phyloP scores from a whole-genome alignment of 2,888 invertebrate genomes.

The Ichneumon xanthorius region DNA sequence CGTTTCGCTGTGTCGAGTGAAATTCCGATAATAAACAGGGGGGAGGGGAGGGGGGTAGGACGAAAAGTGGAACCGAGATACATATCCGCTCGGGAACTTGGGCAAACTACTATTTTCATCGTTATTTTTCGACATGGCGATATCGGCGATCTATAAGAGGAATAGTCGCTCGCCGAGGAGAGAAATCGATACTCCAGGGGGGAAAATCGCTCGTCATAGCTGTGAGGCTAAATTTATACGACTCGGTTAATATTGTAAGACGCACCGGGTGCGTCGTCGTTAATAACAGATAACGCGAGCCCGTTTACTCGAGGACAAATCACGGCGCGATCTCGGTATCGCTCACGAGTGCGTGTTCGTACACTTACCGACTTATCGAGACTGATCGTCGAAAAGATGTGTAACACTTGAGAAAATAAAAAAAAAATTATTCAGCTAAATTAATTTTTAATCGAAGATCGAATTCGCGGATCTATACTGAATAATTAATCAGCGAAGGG shows the following conservation, averaged over 20 bases:
- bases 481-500: no score
- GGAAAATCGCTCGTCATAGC: constrained; percentile 6
- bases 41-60: not conserved
- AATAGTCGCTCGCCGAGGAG: not conserved
- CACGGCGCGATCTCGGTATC: constrained; percentile 20
- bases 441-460: not conserved
- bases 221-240: constrained; percentile 13
- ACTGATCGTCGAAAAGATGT: not conserved
- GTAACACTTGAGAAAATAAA: not conserved
- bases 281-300: constrained; percentile 38
- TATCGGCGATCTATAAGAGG: not conserved
- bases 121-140: not conserved
- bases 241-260: not conserved
- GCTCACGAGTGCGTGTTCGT: not conserved
- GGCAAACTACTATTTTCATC: not conserved
- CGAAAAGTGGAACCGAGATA: not conserved
- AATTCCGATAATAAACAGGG: constrained; percentile 65
- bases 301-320: constrained; percentile 41
- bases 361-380: not conserved
- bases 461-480: no score
- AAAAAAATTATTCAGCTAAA: not conserved
- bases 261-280: constrained; percentile 20
- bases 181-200: constrained; percentile 13
- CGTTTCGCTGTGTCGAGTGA: constrained; percentile 64
- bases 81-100: not conserved